Conservation (phyloP, 2,888 invertebrate species). For the Plebejus argus region DNA sequence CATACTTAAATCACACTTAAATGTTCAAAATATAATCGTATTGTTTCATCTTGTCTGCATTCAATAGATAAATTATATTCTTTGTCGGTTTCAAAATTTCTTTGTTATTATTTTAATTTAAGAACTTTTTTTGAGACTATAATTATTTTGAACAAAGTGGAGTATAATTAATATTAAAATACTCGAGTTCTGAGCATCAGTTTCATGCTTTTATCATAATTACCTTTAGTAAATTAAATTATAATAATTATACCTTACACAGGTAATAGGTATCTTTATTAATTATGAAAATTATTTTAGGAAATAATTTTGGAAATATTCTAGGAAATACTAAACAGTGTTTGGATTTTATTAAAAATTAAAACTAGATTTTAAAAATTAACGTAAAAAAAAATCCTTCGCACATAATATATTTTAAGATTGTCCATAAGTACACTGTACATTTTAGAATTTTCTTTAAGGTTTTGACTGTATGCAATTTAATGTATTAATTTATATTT, state of each 20-base stretch:
- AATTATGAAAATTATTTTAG: background rate
- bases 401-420: no score
- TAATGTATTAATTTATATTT: background rate
- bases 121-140: background rate
- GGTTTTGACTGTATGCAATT: background rate
- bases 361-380: no score
- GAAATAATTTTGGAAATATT: background rate
- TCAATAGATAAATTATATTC: background rate
- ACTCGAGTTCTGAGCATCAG: background rate
- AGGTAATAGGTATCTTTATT: background rate
- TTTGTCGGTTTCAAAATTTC: background rate
- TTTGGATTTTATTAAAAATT: background rate
- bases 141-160: background rate
- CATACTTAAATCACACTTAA: no score
- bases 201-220: slow-evolving; percentile 7
- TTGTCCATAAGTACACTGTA: no score
- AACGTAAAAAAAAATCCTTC: no score
- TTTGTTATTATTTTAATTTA: background rate
- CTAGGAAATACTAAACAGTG: background rate
- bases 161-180: slow-evolving; percentile 5
- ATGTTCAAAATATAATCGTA: no score
- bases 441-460: background rate
- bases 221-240: background rate
- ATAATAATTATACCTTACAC: background rate
- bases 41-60: background rate